Conservation (phyloP, 2,888 invertebrate genomes). For the Apomyelois bistriatella region DNA sequence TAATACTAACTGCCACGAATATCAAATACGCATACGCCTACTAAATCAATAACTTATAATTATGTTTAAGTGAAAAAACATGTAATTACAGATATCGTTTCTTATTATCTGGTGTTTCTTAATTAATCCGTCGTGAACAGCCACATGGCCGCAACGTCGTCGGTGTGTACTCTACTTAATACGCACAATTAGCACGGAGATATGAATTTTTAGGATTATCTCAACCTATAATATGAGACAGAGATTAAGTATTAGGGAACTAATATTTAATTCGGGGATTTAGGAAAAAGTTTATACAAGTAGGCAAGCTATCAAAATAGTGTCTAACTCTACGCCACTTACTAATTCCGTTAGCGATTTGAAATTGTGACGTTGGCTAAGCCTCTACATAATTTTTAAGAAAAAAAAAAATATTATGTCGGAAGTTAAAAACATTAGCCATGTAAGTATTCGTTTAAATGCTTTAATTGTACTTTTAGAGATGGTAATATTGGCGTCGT, state of each 20-base stretch:
- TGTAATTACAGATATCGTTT: slow-evolving; percentile 9
- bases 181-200: slow-evolving; percentile 36
- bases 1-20: too few species aligned
- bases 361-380: too few species aligned
- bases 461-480: neutral
- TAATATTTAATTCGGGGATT: too few species aligned
- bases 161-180: slow-evolving; percentile 34
- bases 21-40: too few species aligned
- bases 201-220: slow-evolving; percentile 20
- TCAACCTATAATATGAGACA: neutral
- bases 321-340: too few species aligned
- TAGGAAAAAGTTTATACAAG: too few species aligned
- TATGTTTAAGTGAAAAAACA: neutral
- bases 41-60: neutral
- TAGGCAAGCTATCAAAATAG: too few species aligned
- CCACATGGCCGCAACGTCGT: slow-evolving; percentile 18
- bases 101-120: slow-evolving; percentile 36
- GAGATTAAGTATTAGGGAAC: neutral
- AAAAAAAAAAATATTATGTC: too few species aligned
- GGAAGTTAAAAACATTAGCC: too few species aligned
- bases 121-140: slow-evolving; percentile 38
- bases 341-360: too few species aligned
- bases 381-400: too few species aligned
- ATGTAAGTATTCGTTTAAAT: neutral
- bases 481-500: neutral